A percentile compares a stretch with the other conserved stretches of the same genome.
Conservation (phyloP, 2,113 vertebrate genomes). For the Pollachius pollachius region DNA sequence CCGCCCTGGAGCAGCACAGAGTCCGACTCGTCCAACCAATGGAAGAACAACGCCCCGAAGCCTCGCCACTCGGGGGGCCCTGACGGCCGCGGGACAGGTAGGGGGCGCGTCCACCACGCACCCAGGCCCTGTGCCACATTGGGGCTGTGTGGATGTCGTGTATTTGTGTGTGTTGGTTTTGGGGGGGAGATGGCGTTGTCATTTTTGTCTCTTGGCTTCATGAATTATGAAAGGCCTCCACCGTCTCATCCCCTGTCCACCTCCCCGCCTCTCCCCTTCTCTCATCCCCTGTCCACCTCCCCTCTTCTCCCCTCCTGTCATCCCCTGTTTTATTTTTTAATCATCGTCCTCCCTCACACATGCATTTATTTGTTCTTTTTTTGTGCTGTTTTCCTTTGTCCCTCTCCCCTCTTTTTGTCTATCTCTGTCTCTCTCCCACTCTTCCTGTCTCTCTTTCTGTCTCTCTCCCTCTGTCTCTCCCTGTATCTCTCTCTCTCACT, state of each 20-base stretch:
- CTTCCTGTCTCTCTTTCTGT: background rate
- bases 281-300: background rate
- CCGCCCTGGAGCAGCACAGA: constrained; percentile 96
- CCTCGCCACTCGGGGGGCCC: constrained; percentile 77
- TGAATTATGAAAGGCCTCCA: background rate
- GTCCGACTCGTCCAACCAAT: constrained; percentile 86
- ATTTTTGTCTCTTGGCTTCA: too few species aligned
- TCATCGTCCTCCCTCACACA: background rate
- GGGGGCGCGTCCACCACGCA: background rate
- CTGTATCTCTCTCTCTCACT: background rate
- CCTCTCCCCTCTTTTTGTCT: background rate
- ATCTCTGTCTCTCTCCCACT: too few species aligned
- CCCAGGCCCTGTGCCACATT: too few species aligned
- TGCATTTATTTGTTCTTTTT: background rate
- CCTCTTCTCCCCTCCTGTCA: background rate
- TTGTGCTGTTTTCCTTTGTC: background rate
- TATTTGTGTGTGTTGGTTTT: background rate
- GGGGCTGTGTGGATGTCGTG: background rate
- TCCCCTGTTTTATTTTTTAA: background rate
- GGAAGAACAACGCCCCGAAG: constrained; percentile 70
- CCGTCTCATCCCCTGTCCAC: background rate
- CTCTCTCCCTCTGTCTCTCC: background rate
- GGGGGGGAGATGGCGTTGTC: background rate
- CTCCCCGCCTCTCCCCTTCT: background rate
- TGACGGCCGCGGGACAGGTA: constrained; percentile 50